Base-by-base conservation (phyloP, 2,113 vertebrate genomes). In the Channa maculata region DNA sequence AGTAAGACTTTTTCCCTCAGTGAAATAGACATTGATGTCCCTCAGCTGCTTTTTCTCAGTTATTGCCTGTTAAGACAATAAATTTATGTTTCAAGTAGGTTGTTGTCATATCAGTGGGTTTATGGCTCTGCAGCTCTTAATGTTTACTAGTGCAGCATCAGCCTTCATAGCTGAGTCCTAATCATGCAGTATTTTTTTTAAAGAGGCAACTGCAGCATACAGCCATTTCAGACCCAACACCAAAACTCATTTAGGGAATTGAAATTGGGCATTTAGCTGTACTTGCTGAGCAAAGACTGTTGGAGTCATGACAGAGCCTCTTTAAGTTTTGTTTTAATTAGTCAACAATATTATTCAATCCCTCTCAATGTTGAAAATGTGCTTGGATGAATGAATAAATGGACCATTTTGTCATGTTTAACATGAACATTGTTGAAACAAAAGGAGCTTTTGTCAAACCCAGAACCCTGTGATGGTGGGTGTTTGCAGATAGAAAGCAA, bases 221-320 rank as follows among this genome's bases (percentile, higher is more conserved):
- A 43, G 54, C 71, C 49, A 24, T 85, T 78, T 77, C 49, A 71
- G 57, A 67, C 62, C 54, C 62, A 83, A 75, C 44, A 13, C 59
- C 73, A 68, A 59, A 69, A 75, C 61, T 84, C 69, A 87, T 86
- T 85, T 78, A 64, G 50, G 50, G 72, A 66, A 62, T 76, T 73
- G 13, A 77, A 79, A 82, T 80, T 44, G 57, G 55, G 51, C 14
- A 55, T 79, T 83, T 71, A 87, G 65, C 70, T 65, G 51, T 54
- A 71, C 75, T 65, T 68, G 54, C 61, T 62, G 67, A 78, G 49
- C 58, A 71, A 74, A 85, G 67, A 72, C 65, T 69, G 45, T 72
- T 50, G 9, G 38, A 82, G 81, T 83, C 59, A 49, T 58, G 63
- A 80, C 61, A 71, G 63, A 82, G 50, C 60, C 12, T 46, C 57